phyloP scores from a whole-genome alignment of 1,140 invertebrate species.

The Penaeus japonicus region DNA sequence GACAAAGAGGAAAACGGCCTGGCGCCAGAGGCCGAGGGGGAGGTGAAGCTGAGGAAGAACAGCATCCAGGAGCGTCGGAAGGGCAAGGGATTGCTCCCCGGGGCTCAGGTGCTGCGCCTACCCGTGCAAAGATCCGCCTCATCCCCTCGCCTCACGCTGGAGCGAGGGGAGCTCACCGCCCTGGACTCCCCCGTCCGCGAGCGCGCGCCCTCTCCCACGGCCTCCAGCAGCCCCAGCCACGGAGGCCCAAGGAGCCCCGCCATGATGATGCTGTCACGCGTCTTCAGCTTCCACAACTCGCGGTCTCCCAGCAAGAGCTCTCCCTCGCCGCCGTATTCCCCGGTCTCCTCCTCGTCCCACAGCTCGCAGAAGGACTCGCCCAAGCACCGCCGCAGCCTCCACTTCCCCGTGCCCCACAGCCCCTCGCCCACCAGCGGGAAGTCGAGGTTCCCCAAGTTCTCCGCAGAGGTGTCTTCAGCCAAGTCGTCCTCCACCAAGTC shows the following conservation, averaged over 20 bases:
- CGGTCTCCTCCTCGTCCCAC: background rate
- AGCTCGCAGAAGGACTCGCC: background rate
- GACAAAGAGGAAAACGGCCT: background rate
- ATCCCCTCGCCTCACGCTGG: background rate
- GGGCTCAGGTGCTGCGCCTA: background rate
- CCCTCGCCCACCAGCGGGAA: background rate
- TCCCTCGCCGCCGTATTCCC: background rate
- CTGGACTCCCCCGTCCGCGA: background rate
- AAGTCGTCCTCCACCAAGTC: background rate
- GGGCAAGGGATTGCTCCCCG: background rate
- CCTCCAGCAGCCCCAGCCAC: background rate
- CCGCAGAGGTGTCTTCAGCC: background rate
- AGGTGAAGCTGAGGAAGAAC: background rate
- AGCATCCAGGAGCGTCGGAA: slow-evolving; percentile 19
- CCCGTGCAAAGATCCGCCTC: background rate
- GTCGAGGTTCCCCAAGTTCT: background rate
- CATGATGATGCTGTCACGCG: slow-evolving; percentile 7
- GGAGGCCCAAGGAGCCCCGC: slow-evolving; percentile 8
- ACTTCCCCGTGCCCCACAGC: background rate
- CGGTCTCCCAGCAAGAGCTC: background rate
- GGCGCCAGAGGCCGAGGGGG: background rate
- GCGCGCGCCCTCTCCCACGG: background rate
- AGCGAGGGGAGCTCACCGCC: background rate
- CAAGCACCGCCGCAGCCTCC: background rate
- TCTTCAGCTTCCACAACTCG: slow-evolving; percentile 12